Conservation (phyloP, 1,140 invertebrate genomes). For the Diabrotica undecimpunctata region DNA sequence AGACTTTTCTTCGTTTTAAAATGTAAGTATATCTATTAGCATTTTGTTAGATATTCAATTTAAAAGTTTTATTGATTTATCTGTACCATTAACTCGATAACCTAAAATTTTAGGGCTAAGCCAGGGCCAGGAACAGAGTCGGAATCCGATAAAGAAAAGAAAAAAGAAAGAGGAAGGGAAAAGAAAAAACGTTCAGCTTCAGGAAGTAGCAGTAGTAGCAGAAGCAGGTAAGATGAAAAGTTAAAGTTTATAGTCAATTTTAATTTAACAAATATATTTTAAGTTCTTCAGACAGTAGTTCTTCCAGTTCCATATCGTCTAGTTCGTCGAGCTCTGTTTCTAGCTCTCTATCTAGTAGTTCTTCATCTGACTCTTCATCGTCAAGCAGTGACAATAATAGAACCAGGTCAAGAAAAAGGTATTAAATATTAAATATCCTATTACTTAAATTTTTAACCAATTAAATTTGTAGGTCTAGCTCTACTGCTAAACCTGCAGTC, state of each 20-base stretch:
- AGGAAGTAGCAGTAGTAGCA: constrained; percentile 72
- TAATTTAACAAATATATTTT: constrained; percentile 26
- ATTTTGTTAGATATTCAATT: too few relatives aligned
- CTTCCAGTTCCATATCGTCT: constrained; percentile 56
- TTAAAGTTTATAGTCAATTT: background rate
- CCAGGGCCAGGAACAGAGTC: constrained; percentile 33
- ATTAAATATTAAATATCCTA: constrained; percentile 25
- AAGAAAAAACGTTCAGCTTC: constrained; percentile 65
- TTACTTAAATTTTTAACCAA: background rate
- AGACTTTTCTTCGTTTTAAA: too few relatives aligned
- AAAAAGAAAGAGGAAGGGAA: constrained; percentile 60
- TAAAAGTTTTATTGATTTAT: too few relatives aligned
- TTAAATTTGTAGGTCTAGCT: constrained; percentile 30
- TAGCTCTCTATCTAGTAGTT: constrained; percentile 70
- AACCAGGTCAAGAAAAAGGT: constrained; percentile 59
- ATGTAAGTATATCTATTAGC: too few relatives aligned
- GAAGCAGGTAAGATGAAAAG: constrained; percentile 59
- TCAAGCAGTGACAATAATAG: constrained; percentile 57
- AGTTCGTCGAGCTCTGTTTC: constrained; percentile 67
- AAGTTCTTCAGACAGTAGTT: constrained; percentile 75
- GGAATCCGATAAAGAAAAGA: constrained; percentile 61
- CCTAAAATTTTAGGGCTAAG: constrained; percentile 37
- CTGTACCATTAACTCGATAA: too few relatives aligned
- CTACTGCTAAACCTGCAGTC: constrained; percentile 45
- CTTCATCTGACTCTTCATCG: constrained; percentile 56